phyloP scores from a whole-genome alignment of 2,888 invertebrate genomes.

The Pristionchus arcanus region DNA sequence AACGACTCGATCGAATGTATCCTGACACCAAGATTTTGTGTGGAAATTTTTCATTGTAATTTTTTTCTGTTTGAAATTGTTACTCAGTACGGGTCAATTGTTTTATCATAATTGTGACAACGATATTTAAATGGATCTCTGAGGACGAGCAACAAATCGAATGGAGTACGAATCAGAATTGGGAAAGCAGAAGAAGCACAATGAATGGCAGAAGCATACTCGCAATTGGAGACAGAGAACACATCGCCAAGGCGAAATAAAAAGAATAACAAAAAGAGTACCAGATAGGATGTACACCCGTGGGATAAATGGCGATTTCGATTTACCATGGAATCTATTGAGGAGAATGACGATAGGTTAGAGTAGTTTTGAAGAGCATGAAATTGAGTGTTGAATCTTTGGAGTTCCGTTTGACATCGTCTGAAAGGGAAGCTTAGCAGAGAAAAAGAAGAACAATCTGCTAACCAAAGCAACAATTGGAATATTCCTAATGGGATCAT shows the following conservation, averaged over 20 bases:
- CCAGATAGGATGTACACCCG: neutral
- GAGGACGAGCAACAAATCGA: neutral
- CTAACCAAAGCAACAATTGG: neutral
- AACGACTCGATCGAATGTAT: constrained; percentile 62
- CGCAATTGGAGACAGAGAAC: neutral
- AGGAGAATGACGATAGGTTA: neutral
- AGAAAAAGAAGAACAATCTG: neutral
- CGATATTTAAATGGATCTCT: constrained; percentile 17
- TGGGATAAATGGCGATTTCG: neutral
- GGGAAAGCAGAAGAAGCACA: constrained; percentile 12
- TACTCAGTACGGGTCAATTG: neutral
- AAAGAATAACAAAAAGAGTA: neutral
- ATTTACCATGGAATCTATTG: constrained; percentile 20
- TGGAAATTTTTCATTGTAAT: constrained; percentile 65
- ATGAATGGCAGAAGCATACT: neutral
- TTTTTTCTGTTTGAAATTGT: neutral
- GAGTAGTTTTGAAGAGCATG: neutral
- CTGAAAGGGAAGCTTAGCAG: constrained; percentile 33
- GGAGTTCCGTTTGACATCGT: constrained; percentile 29
- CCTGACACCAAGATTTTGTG: constrained; percentile 62
- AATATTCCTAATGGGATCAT: neutral
- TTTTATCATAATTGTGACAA: constrained; percentile 14
- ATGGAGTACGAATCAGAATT: neutral
- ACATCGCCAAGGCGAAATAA: constrained; percentile 22
- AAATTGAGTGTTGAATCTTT: constrained; percentile 31